phyloP scores from a whole-genome alignment of 2,888 invertebrate genomes.

The Tortricodes alternella region DNA sequence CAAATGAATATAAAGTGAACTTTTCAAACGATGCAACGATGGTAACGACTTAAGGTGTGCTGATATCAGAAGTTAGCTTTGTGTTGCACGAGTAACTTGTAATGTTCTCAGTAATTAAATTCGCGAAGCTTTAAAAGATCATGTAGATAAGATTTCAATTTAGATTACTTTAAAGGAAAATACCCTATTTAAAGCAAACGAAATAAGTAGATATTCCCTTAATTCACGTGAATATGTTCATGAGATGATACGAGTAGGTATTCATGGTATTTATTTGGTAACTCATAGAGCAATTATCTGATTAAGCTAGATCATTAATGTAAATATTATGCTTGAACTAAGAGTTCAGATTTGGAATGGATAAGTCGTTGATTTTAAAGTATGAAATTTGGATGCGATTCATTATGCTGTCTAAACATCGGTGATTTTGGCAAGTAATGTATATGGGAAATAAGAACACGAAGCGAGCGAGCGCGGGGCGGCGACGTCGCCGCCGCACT shows the following conservation, averaged over 20 bases:
- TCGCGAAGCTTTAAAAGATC: slow-evolving; percentile 31
- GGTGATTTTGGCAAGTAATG: slow-evolving; percentile 51
- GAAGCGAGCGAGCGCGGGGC: slow-evolving; percentile 46
- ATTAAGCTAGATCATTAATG: background rate
- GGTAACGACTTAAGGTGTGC: no score
- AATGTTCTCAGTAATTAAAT: slow-evolving; percentile 4
- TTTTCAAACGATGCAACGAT: no score
- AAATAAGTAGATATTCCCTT: background rate
- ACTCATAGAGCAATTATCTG: background rate
- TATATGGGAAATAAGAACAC: slow-evolving; percentile 51
- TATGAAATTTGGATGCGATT: slow-evolving; percentile 19
- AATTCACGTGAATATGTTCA: slow-evolving; percentile 13
- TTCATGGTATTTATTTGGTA: background rate
- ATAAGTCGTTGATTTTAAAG: slow-evolving; percentile 12
- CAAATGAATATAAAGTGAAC: slow-evolving; percentile 39
- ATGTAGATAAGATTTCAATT: slow-evolving; percentile 36
- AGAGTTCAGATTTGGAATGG: background rate
- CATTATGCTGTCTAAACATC: slow-evolving; percentile 41
- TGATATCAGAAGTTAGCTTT: no score
- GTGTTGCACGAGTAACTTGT: background rate
- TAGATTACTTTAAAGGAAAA: slow-evolving; percentile 23
- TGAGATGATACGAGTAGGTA: slow-evolving; percentile 1
- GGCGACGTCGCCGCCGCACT: slow-evolving; percentile 57
- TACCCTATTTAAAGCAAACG: background rate
- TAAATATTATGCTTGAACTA: background rate